Evolutionary conservation across 2,797 vertebrate genomes (phyloP), one percentile per base, ranked within the genome.

Genomic region (Oryzias dopingdopingensis): DNA sequence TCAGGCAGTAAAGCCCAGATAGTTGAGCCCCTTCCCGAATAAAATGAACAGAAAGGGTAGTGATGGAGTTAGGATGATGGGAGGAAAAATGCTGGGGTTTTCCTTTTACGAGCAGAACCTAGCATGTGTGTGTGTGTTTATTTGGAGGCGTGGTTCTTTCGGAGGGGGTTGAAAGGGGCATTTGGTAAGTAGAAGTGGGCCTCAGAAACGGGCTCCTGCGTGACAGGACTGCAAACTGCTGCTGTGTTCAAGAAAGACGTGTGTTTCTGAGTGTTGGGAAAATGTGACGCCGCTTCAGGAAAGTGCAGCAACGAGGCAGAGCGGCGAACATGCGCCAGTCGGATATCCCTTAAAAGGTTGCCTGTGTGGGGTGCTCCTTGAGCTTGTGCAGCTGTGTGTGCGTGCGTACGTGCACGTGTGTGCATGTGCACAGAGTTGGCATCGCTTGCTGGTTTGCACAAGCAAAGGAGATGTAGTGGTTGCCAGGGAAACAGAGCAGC

Each of bases 401-500:
- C 58, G 65, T 29, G 26, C 26, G 5, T 6, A 5, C 3, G 24
- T 6, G 24, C 24, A 6, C 20, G 20, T 22, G 20, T 22, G 20
- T 22, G 20, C 20, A 67, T 72, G 65, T 71, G 4, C 73, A 60
- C 58, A 62, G 77, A 76, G 81, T 84, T 87, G 85, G 88, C 82
- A 75, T 67, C 70, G 79, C 86, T 79, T 82, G 86, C 86, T 88
- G 85, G 79, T 83, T 88, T 83, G 86, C 84, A 87, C 82, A 86
- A 87, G 87, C 74, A 54, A 78, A 84, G 85, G 88, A 72, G 55
- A 78, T 89, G 85, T 82, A 79, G 78, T 61, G 79, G 91, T 92
- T 92, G 90, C 90, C 85, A 91, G 59, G 91, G 92, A 87, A 91
- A 93, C 90, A 63, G 87, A 84, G 82, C 84, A 71, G 79, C 79